Base-by-base conservation (phyloP, 2,797 vertebrate species). In the Cossypha niveicapilla region DNA sequence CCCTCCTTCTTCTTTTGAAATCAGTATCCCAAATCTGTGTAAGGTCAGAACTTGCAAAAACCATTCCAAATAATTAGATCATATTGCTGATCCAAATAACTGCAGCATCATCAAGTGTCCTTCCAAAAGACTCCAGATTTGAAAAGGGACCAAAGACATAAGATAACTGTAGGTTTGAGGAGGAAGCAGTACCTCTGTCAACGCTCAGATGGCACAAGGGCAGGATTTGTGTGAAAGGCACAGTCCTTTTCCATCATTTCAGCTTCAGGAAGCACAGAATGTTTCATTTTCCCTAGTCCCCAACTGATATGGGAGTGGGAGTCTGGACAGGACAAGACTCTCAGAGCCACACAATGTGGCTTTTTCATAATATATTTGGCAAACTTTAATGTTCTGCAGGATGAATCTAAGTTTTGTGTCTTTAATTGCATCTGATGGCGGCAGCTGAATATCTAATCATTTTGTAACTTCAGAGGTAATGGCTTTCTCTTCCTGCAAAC, bases 391-490 rank as follows among this genome's bases (percentile, higher is more conserved):
- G 70, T 91, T 94, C 77, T 56, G 44, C 32, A 30, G 32, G 66
- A 63, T 54, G 13, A 79, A 71, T 51, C 32, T 47, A 47, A 75
- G 68, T 92, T 81, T 74, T 89, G 21, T 93, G 72, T 84, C 88
- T 90, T 90, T 92, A 94, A 97, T 95, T 81, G 78, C 76, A 93
- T 96, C 91, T 88, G 88, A 91, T 86, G 77, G 83, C 7, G 0
- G 94, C 96, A 96, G 92, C 87, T 96, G 95, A 96, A 88, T 83
- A 95, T 91, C 75, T 96, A 94, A 97, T 97, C 88, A 95, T 95
- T 94, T 87, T 93, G 75, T 87, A 92, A 93, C 93, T 96, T 96
- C 65, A 81, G 80, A 97, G 86, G 86, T 94, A 94, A 97, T 97
- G 86, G 45, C 93, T 86, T 96, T 96, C 83, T 94, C 83, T 95